Conservation (phyloP, 2,888 invertebrate genomes). For the Dendrolimus houi region DNA sequence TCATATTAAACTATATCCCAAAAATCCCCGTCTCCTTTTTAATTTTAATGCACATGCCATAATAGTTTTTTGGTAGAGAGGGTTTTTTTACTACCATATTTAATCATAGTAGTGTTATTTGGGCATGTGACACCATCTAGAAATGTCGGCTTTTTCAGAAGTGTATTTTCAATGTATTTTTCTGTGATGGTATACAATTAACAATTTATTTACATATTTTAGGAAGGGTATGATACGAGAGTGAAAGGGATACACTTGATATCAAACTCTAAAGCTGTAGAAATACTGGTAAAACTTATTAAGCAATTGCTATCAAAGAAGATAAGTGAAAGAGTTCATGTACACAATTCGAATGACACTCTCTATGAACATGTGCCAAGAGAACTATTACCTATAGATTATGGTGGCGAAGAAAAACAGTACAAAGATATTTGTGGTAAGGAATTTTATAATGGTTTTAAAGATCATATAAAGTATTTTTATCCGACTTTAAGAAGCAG, state of each 20-base stretch:
- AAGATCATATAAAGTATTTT: no score
- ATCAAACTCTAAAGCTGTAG: conserved; percentile 22
- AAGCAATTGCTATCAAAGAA: conserved; percentile 25
- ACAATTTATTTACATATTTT: conserved; percentile 7
- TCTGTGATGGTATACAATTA: background rate
- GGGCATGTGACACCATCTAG: no score
- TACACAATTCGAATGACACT: conserved; percentile 14
- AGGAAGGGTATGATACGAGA: conserved; percentile 30
- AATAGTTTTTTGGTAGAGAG: no score
- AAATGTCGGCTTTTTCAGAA: no score
- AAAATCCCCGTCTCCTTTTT: no score
- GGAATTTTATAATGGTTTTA: no score
- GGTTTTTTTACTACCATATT: no score
- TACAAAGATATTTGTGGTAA: no score
- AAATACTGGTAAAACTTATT: conserved; percentile 18
- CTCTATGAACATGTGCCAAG: conserved; percentile 13
- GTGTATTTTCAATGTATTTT: background rate
- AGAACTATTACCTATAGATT: conserved; percentile 18
- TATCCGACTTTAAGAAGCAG: no score
- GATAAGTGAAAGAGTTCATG: conserved; percentile 18
- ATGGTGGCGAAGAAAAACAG: conserved; percentile 14
- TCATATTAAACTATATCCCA: no score
- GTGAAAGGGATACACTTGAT: conserved; percentile 27
- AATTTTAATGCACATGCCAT: no score
- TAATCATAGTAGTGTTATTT: no score